phyloP scores from a whole-genome alignment of 2,113 vertebrate genomes.

The Python bivittatus region DNA sequence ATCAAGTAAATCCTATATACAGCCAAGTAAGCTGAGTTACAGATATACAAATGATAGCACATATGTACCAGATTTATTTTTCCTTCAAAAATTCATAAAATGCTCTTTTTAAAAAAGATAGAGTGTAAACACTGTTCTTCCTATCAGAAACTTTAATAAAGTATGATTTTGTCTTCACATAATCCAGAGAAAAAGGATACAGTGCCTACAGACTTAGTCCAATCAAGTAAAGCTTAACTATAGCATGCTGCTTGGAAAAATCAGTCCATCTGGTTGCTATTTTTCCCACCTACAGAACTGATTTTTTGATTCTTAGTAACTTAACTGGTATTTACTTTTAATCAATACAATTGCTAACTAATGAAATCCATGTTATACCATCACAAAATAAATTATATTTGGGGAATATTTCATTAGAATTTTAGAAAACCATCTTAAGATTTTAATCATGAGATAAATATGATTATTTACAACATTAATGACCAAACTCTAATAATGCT shows the following conservation, averaged over 20 bases:
- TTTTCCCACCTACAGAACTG: background rate
- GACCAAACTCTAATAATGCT: background rate
- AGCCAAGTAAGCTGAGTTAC: background rate
- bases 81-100: background rate
- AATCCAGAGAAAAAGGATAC: background rate
- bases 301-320: background rate
- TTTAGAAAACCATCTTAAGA: background rate
- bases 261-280: background rate
- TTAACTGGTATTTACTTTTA: background rate
- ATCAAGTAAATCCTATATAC: background rate
- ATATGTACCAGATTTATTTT: background rate
- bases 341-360: background rate
- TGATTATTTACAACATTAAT: background rate
- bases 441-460: background rate
- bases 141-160: background rate
- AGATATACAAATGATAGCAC: background rate
- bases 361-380: background rate
- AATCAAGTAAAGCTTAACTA: background rate
- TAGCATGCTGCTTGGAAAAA: background rate
- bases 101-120: background rate
- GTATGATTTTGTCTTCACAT: background rate
- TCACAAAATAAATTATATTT: background rate
- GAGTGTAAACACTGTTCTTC: background rate
- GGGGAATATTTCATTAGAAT: background rate
- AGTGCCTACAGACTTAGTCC: background rate